Percentiles rank a stretch among this genome's conserved stretches.
These are phyloP conservation scores for Ornithoptera priamus DNA, from an alignment of 2,888 invertebrate species.

Conservation along the genomic window DNA sequence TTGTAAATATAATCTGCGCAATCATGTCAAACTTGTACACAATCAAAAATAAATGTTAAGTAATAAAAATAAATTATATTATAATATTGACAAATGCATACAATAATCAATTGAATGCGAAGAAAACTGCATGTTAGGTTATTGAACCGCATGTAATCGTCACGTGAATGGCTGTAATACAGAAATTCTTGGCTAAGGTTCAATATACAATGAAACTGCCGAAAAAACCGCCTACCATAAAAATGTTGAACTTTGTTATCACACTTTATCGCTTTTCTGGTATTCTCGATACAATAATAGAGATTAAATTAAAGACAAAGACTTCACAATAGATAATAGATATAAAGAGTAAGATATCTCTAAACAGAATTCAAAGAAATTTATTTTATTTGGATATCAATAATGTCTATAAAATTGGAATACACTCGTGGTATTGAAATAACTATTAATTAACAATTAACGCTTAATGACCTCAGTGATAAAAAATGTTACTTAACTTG, in stretches of 20 bases:
- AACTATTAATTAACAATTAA: conserved; percentile 20
- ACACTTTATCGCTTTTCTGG: not conserved
- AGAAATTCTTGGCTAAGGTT: conserved; percentile 17
- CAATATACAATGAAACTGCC: conserved; percentile 14
- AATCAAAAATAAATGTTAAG: not conserved
- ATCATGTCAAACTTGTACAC: no score
- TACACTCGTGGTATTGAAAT: not conserved
- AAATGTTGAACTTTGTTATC: not conserved
- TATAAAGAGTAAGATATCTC: no score
- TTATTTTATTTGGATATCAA: not conserved
- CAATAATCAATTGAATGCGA: conserved; percentile 13
- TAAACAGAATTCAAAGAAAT: not conserved
- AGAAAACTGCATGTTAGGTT: conserved; percentile 15
- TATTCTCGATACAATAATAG: not conserved
- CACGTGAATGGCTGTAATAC: conserved; percentile 22
- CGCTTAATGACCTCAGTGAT: conserved; percentile 11
- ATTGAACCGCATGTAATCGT: conserved; percentile 16
- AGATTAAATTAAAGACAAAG: not conserved
- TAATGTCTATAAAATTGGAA: not conserved
- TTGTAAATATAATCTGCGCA: no score
- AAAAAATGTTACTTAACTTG: conserved; percentile 36
- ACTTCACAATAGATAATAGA: no score
- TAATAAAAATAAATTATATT: not conserved
- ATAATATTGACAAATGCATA: conserved; percentile 1
- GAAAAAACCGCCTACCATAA: conserved; percentile 5